Evolutionary conservation across 1,140 invertebrate genomes (phyloP).

Genomic region (Chelonus insularis): DNA sequence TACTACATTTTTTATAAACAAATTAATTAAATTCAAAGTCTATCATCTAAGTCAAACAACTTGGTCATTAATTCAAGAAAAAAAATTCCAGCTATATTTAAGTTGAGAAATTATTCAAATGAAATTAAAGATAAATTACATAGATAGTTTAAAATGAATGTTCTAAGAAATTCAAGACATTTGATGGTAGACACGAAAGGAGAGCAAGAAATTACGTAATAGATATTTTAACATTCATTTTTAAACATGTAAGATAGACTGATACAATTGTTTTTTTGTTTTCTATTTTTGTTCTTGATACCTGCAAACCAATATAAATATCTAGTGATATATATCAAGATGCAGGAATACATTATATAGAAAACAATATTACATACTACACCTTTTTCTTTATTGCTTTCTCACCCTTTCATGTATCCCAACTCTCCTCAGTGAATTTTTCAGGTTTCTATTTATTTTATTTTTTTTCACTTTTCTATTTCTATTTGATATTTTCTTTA

Average conservation of each 20-base stretch:
- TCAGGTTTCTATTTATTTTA: not conserved
- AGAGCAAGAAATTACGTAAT: no score
- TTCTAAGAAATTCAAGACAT: no score
- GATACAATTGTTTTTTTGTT: slow-evolving; percentile 9
- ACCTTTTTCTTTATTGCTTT: slow-evolving; percentile 1
- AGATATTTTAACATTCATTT: no score
- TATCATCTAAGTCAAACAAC: no score
- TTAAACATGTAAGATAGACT: not conserved
- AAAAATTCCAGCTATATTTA: no score
- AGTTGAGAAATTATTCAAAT: no score
- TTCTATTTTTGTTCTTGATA: slow-evolving; percentile 26
- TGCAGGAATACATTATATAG: not conserved
- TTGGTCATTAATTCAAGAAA: no score
- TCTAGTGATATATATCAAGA: slow-evolving; percentile 13
- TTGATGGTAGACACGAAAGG: no score
- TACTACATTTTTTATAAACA: no score
- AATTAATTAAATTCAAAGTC: no score
- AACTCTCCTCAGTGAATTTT: not conserved
- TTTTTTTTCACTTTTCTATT: not conserved
- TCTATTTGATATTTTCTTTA: not conserved
- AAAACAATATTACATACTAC: slow-evolving; percentile 16
- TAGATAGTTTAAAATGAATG: no score
- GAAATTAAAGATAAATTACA: no score
- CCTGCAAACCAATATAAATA: slow-evolving; percentile 12
- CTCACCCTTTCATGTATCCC: not conserved